Percentiles rank a stretch among this genome's conserved stretches.
phyloP scores from a whole-genome alignment of 2,113 vertebrate genomes.

The Datnioides undecimradiatus region DNA sequence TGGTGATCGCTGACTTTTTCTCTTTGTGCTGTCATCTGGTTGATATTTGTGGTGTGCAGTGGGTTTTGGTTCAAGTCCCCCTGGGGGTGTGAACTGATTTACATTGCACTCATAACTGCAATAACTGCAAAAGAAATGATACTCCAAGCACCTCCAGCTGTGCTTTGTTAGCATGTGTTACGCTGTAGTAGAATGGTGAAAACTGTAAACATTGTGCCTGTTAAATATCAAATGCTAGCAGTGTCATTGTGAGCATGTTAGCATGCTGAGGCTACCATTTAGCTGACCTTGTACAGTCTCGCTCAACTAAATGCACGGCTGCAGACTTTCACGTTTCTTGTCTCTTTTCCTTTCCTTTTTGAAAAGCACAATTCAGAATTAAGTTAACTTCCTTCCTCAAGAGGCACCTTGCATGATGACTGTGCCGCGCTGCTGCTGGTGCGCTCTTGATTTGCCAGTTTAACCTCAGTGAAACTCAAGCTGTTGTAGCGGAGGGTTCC shows the following conservation, averaged over 20 bases:
- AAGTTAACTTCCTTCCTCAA: not conserved
- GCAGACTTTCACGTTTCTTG: not conserved
- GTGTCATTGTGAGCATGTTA: not conserved
- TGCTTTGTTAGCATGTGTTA: too few relatives aligned
- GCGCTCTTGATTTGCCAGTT: slow-evolving; percentile 48
- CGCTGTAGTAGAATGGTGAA: not conserved
- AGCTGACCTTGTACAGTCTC: not conserved
- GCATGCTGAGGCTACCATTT: not conserved
- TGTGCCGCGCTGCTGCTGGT: not conserved
- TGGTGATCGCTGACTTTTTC: not conserved
- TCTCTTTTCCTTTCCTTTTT: not conserved
- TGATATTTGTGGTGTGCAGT: too few relatives aligned
- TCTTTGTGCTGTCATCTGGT: too few relatives aligned
- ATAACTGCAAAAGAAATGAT: too few relatives aligned
- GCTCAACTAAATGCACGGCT: not conserved
- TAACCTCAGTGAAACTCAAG: slow-evolving; percentile 41
- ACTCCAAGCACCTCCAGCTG: too few relatives aligned
- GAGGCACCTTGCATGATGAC: not conserved
- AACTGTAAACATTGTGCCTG: too few relatives aligned
- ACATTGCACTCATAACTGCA: too few relatives aligned
- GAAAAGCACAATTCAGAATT: not conserved
- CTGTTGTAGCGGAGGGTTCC: slow-evolving; percentile 41
- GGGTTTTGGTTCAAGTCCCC: too few relatives aligned
- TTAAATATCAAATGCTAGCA: not conserved
- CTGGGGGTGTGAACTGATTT: too few relatives aligned